Base-by-base conservation (phyloP, 2,797 vertebrate genomes). In the Micrastur ruficollis region DNA sequence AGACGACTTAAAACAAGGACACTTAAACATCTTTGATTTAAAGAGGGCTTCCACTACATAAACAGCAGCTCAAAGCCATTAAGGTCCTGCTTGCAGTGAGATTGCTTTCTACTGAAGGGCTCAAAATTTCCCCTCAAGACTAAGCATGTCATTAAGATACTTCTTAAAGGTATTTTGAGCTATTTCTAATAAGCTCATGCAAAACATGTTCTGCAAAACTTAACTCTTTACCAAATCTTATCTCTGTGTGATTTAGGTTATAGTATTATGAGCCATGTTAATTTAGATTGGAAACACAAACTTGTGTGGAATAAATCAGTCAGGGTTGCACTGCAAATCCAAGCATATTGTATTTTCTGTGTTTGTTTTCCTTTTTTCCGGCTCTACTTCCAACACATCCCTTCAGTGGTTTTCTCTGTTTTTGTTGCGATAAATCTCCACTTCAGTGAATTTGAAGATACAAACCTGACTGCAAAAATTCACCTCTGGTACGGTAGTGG, bases 331-430 rank as follows among this genome's bases (percentile, higher is more conserved):
- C 68, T 62, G 74, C 44, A 86, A 67, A 86, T 74, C 53, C 36
- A 71, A 70, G 50, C 91, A 88, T 81, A 73, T 22, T 81, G 5
- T 74, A 13, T 92, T 91, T 87, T 92, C 31, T 71, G 8, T 56
- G 19, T 66, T 71, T 66, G 46, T 95, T 91, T 95, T 91, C n/a
- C 20, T 90, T 95, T 70, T 86, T n/a, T 82, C 68, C 53, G 62
- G 42, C 62, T 95, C 65, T 26, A 53, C 50, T 94, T 94, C 53
- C 25, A 78, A 5, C 50, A 56, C 52, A 72, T 88, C 29, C 49
- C 70, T 96, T 90, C 62, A 84, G 92, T 93, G 68, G 16, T 81
- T 92, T 96, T 93, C 53, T 88, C 78, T 63, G 68, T 1, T 89
- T 95, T 66, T 91, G 36, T 81, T 92, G 75, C 86, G 92, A 26